Conservation (phyloP, 2,888 invertebrate species). For the Drosophila stalkeri region DNA sequence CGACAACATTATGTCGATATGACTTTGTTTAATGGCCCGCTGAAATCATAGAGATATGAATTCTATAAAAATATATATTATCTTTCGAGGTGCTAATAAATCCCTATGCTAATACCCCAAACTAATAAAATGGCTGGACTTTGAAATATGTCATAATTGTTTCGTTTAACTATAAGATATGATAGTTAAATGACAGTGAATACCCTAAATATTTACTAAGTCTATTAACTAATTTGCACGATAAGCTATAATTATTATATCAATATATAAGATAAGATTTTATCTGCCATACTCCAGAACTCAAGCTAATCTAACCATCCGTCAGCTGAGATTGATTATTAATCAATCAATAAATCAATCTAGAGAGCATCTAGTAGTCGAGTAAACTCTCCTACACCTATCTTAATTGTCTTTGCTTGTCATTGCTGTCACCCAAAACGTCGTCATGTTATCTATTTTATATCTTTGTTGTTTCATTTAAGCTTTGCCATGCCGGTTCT, state of each 20-base stretch:
- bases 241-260: background rate
- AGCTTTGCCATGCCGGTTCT: conserved; percentile 93
- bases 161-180: background rate
- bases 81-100: conserved; percentile 29
- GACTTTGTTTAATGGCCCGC: conserved; percentile 15
- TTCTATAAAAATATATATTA: conserved; percentile 18
- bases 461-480: conserved; percentile 8
- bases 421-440: conserved; percentile 3
- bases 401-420: background rate
- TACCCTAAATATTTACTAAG: background rate
- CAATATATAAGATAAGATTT: background rate
- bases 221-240: background rate
- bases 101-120: background rate
- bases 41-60: background rate
- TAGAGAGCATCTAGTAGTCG: background rate
- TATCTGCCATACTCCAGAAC: background rate
- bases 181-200: background rate
- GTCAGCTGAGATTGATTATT: background rate
- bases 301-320: background rate
- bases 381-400: background rate
- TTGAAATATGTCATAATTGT: background rate
- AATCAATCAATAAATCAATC: too few species aligned
- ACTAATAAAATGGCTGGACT: background rate
- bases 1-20: conserved; percentile 23
- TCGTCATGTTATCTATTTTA: background rate